Conservation (phyloP, 1,140 invertebrate species). For the Thaumatotibia leucotreta region DNA sequence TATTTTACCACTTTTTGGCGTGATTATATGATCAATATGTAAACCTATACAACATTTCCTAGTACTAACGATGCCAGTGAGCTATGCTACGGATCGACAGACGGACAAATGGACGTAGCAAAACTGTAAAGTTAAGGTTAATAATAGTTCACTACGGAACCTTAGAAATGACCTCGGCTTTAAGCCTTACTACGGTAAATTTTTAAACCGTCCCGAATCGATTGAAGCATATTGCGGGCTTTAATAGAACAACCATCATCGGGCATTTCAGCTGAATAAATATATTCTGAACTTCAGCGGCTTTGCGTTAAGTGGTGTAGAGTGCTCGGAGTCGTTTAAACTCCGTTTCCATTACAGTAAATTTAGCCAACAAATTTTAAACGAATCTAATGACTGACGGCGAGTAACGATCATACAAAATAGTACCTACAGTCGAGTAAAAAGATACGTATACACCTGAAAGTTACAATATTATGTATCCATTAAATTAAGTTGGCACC, state of each 20-base stretch:
- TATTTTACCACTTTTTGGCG: too few species aligned
- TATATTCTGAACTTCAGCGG: background rate
- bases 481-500: too few species aligned
- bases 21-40: too few species aligned
- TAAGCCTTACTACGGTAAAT: background rate
- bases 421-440: background rate
- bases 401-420: background rate
- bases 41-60: too few species aligned
- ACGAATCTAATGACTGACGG: background rate
- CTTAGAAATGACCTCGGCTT: background rate
- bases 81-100: too few species aligned
- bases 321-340: slow-evolving; percentile 1
- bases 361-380: background rate
- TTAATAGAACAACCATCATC: background rate
- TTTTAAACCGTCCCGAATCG: background rate
- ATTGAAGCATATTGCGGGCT: background rate
- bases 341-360: background rate
- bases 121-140: too few species aligned
- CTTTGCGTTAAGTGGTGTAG: background rate
- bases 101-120: too few species aligned
- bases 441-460: too few species aligned
- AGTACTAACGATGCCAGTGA: too few species aligned
- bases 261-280: slow-evolving; percentile 4
- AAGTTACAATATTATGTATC: too few species aligned
- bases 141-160: too few species aligned